Conservation (phyloP, 35 echinoderm and acorn worm genomes). For the Anneissia japonica region DNA sequence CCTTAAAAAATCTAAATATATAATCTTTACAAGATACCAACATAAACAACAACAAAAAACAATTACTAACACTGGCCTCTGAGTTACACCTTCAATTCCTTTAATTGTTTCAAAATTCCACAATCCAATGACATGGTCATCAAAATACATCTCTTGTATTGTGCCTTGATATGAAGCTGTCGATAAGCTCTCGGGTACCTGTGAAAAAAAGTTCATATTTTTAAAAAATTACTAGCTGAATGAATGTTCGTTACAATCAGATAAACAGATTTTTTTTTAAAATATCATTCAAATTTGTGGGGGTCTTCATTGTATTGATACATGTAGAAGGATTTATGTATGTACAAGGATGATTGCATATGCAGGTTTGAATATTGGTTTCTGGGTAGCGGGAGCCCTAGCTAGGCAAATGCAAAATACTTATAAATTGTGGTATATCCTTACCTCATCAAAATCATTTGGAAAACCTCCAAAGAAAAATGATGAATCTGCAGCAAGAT, state of each 20-base stretch:
- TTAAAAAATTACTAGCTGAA: no score
- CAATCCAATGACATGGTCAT: not conserved
- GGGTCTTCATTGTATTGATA: no score
- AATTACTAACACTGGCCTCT: not conserved
- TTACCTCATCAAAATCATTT: not conserved
- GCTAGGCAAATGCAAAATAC: no score
- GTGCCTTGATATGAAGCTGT: not conserved
- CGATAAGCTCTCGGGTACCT: not conserved
- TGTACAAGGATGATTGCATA: no score
- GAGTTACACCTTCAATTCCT: not conserved
- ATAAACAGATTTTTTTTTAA: no score
- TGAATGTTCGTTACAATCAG: no score
- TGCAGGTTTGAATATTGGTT: no score
- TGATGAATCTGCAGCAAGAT: not conserved
- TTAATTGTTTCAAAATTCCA: not conserved
- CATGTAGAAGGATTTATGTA: no score
- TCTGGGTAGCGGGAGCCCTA: no score
- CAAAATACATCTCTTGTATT: not conserved
- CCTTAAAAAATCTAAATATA: no score
- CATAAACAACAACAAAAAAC: not conserved
- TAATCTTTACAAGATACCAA: not conserved
- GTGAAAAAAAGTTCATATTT: not conserved
- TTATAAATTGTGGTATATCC: no score
- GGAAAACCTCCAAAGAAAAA: not conserved
- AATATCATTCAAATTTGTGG: no score